Base-by-base conservation (phyloP, 1,140 invertebrate species). In the Dermatophagoides farinae region DNA sequence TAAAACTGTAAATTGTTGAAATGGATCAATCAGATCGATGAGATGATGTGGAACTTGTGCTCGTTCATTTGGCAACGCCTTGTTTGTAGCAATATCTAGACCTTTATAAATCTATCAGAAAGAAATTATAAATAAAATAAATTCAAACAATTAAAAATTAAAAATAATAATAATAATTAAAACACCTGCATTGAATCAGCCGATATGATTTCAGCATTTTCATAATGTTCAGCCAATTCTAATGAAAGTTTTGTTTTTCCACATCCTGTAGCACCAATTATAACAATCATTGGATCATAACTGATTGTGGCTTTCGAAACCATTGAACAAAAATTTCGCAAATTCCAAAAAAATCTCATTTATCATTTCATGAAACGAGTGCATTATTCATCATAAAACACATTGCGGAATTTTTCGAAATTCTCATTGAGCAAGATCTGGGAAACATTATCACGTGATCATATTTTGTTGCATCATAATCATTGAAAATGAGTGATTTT, bases 121-220 rank as follows among this genome's bases (percentile, higher is more conserved):
- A 64, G 70, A 62, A 66, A 57, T 63, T 62, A 43, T 8, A 23
- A 43, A 41, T 12, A 64, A 62, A 49, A 50, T 60, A 11, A 37
- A 60, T 39, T 49, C 37, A n/a, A n/a, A n/a, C n/a, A n/a, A n/a
- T n/a, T n/a, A n/a, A n/a, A n/a, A n/a, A n/a, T n/a, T n/a, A n/a
- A n/a, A n/a, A n/a, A n/a, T n/a, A n/a, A n/a, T n/a, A n/a, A n/a
- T n/a, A n/a, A 50, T 31, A 41, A 31, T 25, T 23, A 40, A 37
- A 44, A 22, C 4, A 92, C 88, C 80, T 99, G 95, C 90, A 99
- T 98, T 12, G 93, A 96, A 80, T 99, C 96, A 0, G 93, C 91
- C 66, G 88, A 95, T 51, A 99, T 88, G 52, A 99, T 85, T 79
- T 98, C 93, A n/a, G 90, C 88, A 60, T 78, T 75, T 31, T 31